Conservation (phyloP, 2,113 vertebrate species). For the Syngnathus scovelli region DNA sequence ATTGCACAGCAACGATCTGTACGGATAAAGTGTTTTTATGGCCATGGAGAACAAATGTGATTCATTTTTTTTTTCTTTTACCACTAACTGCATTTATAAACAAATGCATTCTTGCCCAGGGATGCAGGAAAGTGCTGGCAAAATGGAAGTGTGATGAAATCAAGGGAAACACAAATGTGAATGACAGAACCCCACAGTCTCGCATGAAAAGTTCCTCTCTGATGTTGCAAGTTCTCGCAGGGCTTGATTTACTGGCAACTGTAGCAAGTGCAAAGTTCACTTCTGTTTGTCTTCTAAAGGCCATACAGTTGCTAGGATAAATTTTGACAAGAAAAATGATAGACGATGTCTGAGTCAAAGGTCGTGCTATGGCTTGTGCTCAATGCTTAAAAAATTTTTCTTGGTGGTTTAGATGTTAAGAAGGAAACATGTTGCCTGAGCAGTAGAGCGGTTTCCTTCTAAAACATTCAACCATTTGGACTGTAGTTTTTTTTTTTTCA, state of each 20-base stretch:
- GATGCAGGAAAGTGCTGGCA: constrained; percentile 29
- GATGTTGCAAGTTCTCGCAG: constrained; percentile 40
- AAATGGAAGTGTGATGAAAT: constrained; percentile 58
- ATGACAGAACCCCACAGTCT: constrained; percentile 76
- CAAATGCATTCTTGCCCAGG: constrained; percentile 37
- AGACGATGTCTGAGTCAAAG: constrained; percentile 27
- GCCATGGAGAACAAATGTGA: neutral
- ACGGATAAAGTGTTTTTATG: neutral
- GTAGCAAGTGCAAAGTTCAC: constrained; percentile 47
- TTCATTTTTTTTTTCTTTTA: neutral
- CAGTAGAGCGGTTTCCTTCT: too few species aligned
- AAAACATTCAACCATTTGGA: too few species aligned
- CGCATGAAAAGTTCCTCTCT: constrained; percentile 64
- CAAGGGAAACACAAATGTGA: constrained; percentile 59
- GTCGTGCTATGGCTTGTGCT: constrained; percentile 31
- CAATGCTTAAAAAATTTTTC: neutral
- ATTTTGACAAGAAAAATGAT: constrained; percentile 33
- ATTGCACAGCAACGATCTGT: neutral
- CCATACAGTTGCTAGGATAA: constrained; percentile 25
- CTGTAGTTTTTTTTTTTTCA: too few species aligned
- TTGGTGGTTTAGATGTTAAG: too few species aligned
- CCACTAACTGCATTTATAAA: constrained; percentile 1
- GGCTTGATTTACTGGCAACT: constrained; percentile 38
- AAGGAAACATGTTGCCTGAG: too few species aligned
- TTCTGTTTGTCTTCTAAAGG: constrained; percentile 37